Percentiles rank a stretch among this genome's conserved stretches.
Conservation (phyloP, 92 coral and sea anemone genomes). For the Scolanthus callimorphus region DNA sequence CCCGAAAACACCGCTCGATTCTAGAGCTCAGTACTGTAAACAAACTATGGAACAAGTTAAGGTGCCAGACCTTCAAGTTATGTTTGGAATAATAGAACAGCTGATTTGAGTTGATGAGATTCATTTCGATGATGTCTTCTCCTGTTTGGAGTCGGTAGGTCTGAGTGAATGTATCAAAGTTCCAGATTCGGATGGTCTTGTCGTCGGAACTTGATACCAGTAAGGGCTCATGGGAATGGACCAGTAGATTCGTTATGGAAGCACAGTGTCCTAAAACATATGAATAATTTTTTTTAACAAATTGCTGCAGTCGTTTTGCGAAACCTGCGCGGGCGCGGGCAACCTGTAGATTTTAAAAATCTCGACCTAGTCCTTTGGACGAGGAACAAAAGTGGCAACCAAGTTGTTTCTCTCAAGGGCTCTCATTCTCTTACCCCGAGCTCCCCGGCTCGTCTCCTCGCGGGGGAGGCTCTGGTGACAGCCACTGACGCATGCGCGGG, state of each 20-base stretch:
- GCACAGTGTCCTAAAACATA: slow-evolving; percentile 86
- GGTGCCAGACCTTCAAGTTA: slow-evolving; percentile 83
- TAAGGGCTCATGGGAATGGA: slow-evolving; percentile 65
- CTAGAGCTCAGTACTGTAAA: slow-evolving; percentile 80
- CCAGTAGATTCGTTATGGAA: slow-evolving; percentile 83
- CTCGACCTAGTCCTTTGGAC: no score
- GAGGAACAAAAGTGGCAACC: no score
- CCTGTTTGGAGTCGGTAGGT: slow-evolving; percentile 91
- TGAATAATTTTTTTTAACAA: no score
- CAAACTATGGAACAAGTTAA: slow-evolving; percentile 85
- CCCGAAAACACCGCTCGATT: slow-evolving; percentile 54
- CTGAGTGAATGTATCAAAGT: slow-evolving; percentile 86
- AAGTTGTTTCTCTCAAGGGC: no score
- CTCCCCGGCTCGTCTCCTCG: no score
- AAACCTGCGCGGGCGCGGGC: no score
- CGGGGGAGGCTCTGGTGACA: no score
- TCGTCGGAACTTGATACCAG: slow-evolving; percentile 90
- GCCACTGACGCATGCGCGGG: no score
- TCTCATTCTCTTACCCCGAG: no score
- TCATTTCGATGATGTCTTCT: slow-evolving; percentile 77
- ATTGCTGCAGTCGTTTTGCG: no score
- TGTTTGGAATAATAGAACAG: slow-evolving; percentile 71
- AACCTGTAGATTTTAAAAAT: no score
- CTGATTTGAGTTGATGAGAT: slow-evolving; percentile 57
- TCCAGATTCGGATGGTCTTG: slow-evolving; percentile 92